These are phyloP conservation scores for Geotrupes spiniger DNA, from an alignment of 2,888 invertebrate genomes.

Conservation along the genomic window DNA sequence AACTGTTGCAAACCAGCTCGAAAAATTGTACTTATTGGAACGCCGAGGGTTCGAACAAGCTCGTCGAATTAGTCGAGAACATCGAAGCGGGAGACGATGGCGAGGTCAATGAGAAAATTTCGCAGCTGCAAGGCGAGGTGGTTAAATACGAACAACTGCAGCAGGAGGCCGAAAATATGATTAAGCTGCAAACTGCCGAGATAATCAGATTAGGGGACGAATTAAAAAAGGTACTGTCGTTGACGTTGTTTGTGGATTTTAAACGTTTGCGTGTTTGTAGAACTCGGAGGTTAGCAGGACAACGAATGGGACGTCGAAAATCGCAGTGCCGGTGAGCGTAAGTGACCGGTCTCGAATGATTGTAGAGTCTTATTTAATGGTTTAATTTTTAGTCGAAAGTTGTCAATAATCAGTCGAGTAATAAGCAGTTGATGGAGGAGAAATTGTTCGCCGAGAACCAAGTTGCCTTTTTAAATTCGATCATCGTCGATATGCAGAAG, in stretches of 20 bases:
- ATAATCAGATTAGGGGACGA: conserved; percentile 19
- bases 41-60: conserved; percentile 24
- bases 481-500: conserved; percentile 93
- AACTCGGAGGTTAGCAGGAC: conserved; percentile 6
- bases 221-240: conserved; percentile 7
- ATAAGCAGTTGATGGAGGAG: conserved; percentile 56
- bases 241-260: too few species aligned
- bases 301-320: neutral
- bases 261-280: conserved; percentile 7
- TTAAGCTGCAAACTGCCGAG: conserved; percentile 26
- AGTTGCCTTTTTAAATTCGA: conserved; percentile 90
- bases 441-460: conserved; percentile 67
- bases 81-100: conserved; percentile 21
- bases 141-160: conserved; percentile 21
- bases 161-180: conserved; percentile 26
- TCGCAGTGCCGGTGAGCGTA: neutral
- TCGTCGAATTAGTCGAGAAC: conserved; percentile 28
- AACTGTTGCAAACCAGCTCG: conserved; percentile 43
- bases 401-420: conserved; percentile 16
- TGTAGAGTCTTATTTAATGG: conserved; percentile 4
- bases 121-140: conserved; percentile 27
- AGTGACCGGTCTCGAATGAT: neutral
- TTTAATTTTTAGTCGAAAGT: conserved; percentile 20
- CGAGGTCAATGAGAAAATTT: conserved; percentile 23
- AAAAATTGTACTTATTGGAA: conserved; percentile 23